Evolutionary conservation across 2,113 vertebrate genomes (phyloP), one percentile per base, ranked within the genome.

Genomic region (Strigops habroptila): DNA sequence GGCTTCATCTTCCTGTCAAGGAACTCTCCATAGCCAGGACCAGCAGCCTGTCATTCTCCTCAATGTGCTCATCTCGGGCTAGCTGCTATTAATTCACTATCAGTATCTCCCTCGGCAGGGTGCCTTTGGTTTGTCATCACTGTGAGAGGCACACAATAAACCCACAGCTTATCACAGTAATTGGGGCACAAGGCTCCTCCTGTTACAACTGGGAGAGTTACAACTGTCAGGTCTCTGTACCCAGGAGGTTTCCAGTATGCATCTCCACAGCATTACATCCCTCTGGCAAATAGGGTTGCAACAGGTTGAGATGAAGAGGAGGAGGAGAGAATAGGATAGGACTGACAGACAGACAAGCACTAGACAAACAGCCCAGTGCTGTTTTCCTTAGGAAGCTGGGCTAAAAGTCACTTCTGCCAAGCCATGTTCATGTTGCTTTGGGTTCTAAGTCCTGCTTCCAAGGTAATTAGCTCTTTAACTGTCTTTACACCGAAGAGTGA

Each of bases 21-120:
- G 51, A 85, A 27, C 28, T 59, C 16, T 60, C 12, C 1, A 0
- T 7, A 55, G 55, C 51, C 53, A 27, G 53, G 59, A 52, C 43
- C 7, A 15, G 73, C 46, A 73, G 64, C 31, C n/a, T 0, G 0
- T 51, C 35, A 25, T 0, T 0, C 17, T 52, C 23, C 22, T 6
- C 2, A 0, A 15, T 48, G 75, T 22, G 51, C 65, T 82, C 65
- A 28, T 8, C 31, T 52, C 75, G 39, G 79, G 37, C 75, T 77
- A 33, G 44, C 64, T 51, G 49, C 55, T 75, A 4, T 59, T 84
- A 37, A 6, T 44, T 62, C 35, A 9, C 6, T 4, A 24, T 30
- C 7, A 2, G 28, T 59, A 25, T 35, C 28, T 85, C 24, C 18
- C n/a, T 71, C 4, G 0, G 52, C 46, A 67, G 59, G 23, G 64